phyloP scores from a whole-genome alignment of 2,797 vertebrate species.

The Poeciliopsis presidionis region DNA sequence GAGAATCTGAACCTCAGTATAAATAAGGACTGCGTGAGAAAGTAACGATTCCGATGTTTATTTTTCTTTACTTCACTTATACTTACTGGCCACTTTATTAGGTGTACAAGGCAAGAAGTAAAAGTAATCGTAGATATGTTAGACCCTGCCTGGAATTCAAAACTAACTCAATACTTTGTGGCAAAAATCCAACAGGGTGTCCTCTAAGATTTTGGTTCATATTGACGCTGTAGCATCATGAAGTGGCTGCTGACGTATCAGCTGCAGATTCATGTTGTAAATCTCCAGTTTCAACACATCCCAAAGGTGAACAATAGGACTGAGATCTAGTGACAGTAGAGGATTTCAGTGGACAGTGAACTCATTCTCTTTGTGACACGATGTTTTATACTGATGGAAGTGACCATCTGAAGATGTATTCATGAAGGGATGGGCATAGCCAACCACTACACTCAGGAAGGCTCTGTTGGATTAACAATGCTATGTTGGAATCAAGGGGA shows the following conservation, averaged over 20 bases:
- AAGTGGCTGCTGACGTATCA: not conserved
- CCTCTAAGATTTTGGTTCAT: not conserved
- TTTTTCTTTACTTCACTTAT: conserved; percentile 29
- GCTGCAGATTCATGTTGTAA: not conserved
- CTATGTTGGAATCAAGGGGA: not conserved
- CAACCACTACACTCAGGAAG: not conserved
- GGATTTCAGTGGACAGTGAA: not conserved
- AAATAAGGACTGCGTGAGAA: conserved; percentile 33
- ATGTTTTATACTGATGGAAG: not conserved
- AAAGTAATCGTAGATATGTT: not conserved
- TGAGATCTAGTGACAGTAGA: not conserved
- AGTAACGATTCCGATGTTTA: conserved; percentile 3
- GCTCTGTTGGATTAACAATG: not conserved
- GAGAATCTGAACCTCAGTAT: conserved; percentile 40
- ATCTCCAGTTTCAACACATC: not conserved
- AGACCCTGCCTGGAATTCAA: not conserved
- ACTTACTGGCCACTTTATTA: conserved; percentile 2
- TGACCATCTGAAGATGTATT: not conserved
- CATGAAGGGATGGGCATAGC: not conserved
- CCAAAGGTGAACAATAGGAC: not conserved
- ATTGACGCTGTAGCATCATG: not conserved
- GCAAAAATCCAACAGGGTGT: not conserved
- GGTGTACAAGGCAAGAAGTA: not conserved
- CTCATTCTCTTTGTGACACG: not conserved
- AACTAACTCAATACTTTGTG: not conserved